Conservation (phyloP, 2,113 vertebrate genomes). For the Solea solea region DNA sequence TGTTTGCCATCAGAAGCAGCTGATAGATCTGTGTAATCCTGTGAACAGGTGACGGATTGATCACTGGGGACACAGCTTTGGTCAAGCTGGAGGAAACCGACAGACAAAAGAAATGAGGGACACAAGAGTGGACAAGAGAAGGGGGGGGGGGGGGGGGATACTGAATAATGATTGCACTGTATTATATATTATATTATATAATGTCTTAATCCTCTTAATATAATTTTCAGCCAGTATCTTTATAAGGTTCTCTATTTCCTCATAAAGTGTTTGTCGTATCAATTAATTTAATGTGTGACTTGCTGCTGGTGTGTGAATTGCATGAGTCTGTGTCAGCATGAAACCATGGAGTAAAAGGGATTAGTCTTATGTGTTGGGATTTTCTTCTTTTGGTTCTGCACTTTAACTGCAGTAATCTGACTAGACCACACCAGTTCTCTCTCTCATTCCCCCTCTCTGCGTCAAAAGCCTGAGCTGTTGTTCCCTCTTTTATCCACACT, state of each 20-base stretch:
- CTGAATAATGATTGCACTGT: constrained; percentile 22
- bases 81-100: constrained; percentile 4
- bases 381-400: constrained; percentile 60
- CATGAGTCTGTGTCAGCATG: constrained; percentile 42
- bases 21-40: constrained; percentile 49
- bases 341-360: constrained; percentile 28
- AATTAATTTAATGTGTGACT: not conserved
- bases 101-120: not conserved
- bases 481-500: constrained; percentile 31
- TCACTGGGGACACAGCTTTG: constrained; percentile 26
- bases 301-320: constrained; percentile 17
- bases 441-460: not conserved
- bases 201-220: constrained; percentile 1
- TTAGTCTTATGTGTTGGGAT: constrained; percentile 56
- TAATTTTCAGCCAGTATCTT: not conserved
- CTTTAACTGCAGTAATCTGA: constrained; percentile 49
- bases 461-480: constrained; percentile 9
- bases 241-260: not conserved
- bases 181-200: not conserved
- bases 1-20: constrained; percentile 30
- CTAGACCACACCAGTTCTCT: constrained; percentile 16
- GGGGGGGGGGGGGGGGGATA: not conserved
- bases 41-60: constrained; percentile 61
- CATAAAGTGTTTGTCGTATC: not conserved
- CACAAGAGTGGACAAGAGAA: not conserved